Base-by-base conservation (phyloP, 2,113 vertebrate genomes). In the Pseudorhombus dupliciocellatus region DNA sequence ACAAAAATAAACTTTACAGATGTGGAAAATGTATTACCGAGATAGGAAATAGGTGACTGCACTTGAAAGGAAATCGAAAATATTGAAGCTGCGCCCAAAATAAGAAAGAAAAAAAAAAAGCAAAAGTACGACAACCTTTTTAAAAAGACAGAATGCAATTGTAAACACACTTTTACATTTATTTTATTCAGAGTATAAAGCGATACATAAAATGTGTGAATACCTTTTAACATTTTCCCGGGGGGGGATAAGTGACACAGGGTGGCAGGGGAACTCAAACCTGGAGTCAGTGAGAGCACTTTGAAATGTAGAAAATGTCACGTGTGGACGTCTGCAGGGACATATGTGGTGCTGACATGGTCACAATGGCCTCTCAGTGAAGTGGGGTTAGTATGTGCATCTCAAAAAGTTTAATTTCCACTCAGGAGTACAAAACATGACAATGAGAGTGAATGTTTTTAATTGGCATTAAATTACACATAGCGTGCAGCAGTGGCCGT, bases 1-100 rank as follows among this genome's bases (percentile, higher is more conserved):
- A 76, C 82, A 60, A 71, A 90, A 89, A 87, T 78, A 87, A 90
- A 92, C 86, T 88, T 86, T 80, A 86, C 82, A 81, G 80, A 82
- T 83, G 79, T 74, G 81, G 83, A 84, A 87, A 90, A 88, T 76
- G 80, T 78, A 85, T 90, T 82, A 75, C 18, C 55, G 0, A 85
- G 83, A 91, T 87, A 89, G 74, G 70, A 76, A 89, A 81, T 65
- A 77, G 87, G 85, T 88, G 83, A 86, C 76, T 75, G 1, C 67
- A 55, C 72, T 78, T 80, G 70, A 85, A 88, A 87, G 75, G 76
- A 83, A 83, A 81, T 70, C 30, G 25, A 56, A 22, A 22, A 85
- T 67, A 63, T 75, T 60, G 78, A 80, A 71, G 71, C 61, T 66
- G 34, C 6, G 44, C 44, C 64, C 7, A 15, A 25, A 37, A 20